phyloP scores from a whole-genome alignment of 2,113 vertebrate species.

The Puma concolor region DNA sequence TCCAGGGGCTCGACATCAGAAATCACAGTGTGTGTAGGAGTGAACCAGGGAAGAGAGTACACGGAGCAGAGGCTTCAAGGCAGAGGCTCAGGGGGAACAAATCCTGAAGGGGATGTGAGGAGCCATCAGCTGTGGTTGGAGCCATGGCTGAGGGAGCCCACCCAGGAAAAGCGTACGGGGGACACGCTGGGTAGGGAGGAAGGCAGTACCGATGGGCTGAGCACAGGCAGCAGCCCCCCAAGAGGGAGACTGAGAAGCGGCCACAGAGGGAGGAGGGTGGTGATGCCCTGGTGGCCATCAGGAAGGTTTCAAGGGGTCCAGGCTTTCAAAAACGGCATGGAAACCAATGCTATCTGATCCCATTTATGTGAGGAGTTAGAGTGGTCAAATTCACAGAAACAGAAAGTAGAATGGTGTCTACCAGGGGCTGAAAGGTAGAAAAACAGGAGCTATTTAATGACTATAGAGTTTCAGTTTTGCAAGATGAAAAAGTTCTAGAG shows the following conservation, averaged over 20 bases:
- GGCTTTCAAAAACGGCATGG: background rate
- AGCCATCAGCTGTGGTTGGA: background rate
- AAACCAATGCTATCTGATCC: background rate
- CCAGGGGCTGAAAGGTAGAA: background rate
- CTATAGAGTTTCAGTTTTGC: background rate
- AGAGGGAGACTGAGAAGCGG: background rate
- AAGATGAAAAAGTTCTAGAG: background rate
- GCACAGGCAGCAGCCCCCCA: background rate
- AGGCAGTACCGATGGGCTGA: background rate
- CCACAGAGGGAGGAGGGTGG: background rate
- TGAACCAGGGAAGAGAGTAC: background rate
- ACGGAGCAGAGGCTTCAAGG: background rate
- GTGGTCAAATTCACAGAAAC: background rate
- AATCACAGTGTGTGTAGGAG: background rate
- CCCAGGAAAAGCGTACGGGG: background rate
- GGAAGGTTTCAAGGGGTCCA: background rate
- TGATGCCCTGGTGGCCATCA: fast-evolving
- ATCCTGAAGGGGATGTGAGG: background rate
- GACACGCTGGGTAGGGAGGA: background rate
- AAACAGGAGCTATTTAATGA: background rate
- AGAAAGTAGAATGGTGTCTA: background rate
- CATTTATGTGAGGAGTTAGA: background rate
- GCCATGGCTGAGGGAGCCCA: background rate
- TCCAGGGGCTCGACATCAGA: background rate
- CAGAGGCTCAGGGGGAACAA: background rate